phyloP scores from a whole-genome alignment of 2,113 vertebrate genomes.

The Hypocryptadius cinnamomeus region DNA sequence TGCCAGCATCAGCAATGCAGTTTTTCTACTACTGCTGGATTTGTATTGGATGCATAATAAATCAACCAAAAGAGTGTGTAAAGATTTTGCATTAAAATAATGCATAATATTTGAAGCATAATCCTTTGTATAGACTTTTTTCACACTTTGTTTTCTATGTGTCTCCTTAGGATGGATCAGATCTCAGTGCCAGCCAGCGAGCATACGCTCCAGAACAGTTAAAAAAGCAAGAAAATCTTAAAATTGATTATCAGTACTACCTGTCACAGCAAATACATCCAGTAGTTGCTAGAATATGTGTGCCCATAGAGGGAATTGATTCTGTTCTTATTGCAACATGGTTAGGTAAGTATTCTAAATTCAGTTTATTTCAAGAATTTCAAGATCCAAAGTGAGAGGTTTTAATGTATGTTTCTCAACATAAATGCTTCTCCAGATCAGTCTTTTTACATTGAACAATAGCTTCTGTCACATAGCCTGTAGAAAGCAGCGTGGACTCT shows the following conservation, averaged over 20 bases:
- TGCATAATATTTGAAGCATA: neutral
- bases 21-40: constrained; percentile 31
- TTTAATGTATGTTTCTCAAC: neutral
- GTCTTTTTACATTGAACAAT: neutral
- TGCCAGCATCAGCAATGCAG: constrained; percentile 38
- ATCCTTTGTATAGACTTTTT: neutral
- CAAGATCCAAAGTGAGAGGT: neutral
- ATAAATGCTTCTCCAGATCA: neutral
- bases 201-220: constrained; percentile 93
- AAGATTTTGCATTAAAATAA: neutral
- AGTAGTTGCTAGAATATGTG: constrained; percentile 94
- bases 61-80: neutral
- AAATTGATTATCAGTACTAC: constrained; percentile 92
- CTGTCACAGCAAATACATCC: constrained; percentile 95
- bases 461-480: neutral
- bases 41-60: constrained; percentile 33
- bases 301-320: constrained; percentile 95
- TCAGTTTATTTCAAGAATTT: neutral
- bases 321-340: constrained; percentile 88
- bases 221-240: constrained; percentile 86
- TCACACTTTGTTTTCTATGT: neutral
- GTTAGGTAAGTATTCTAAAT: constrained; percentile 74
- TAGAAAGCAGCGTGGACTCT: neutral
- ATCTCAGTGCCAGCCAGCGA: constrained; percentile 84
- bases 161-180: constrained; percentile 85